Base-by-base conservation (phyloP, 2,888 invertebrate species). In the Venusia cambrica region DNA sequence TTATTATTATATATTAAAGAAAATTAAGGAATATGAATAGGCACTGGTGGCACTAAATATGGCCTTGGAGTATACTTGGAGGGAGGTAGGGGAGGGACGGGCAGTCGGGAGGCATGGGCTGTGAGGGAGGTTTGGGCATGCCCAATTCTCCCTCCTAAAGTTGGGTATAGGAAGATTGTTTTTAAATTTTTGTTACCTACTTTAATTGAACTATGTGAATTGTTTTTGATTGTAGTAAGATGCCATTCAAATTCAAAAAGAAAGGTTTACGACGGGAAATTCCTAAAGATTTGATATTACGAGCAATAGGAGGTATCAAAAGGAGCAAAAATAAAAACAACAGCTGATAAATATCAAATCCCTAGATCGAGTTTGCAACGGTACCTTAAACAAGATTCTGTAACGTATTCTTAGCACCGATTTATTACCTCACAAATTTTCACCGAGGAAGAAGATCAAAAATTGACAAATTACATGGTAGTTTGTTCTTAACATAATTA, bases 61-160 rank as follows among this genome's bases (percentile, higher is more conserved):
- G n/a, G n/a, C n/a, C n/a, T n/a, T n/a, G n/a, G n/a, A n/a, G n/a
- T n/a, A n/a, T n/a, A n/a, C n/a, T n/a, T n/a, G n/a, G n/a, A n/a
- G n/a, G n/a, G n/a, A n/a, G n/a, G n/a, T n/a, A n/a, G n/a, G n/a
- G n/a, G n/a, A n/a, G n/a, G n/a, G n/a, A n/a, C n/a, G n/a, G n/a
- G n/a, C n/a, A n/a, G n/a, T n/a, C n/a, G 26, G 26, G 26, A 26
- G 42, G 4, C 37, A 33, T 37, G 42, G 33, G 35, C 38, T 32
- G 26, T 22, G 33, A 31, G 39, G 44, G 44, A 32, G 44, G 39
- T 44, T 39, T 37, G 39, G 44, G 44, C 39, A 44, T 44, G 44
- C 39, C 44, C 37, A 44, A 39, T 39, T 11, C 22, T 22, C 33
- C 44, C 39, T 29, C 37, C 20, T 32, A 10, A 17, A 26, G 14